These are phyloP conservation scores for Archilochus colubris DNA, from an alignment of 2,113 vertebrate genomes.

Conservation along the genomic window DNA sequence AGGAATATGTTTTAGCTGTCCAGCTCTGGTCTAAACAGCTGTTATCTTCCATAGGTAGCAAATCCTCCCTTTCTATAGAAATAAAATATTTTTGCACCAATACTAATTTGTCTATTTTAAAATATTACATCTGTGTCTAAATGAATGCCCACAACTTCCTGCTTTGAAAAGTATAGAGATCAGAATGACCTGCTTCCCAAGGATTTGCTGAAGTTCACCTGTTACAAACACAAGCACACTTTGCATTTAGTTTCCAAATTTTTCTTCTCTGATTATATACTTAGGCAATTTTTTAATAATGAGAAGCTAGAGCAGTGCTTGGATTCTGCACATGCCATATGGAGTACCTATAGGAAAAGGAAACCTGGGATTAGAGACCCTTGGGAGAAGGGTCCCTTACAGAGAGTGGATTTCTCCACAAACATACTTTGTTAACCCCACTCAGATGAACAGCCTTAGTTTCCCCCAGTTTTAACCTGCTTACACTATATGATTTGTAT, in stretches of 20 bases:
- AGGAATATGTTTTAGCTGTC: neutral
- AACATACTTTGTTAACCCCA: neutral
- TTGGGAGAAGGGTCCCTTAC: neutral
- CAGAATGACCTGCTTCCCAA: neutral
- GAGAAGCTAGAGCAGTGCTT: neutral
- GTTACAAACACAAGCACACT: neutral
- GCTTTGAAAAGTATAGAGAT: neutral
- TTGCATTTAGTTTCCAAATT: neutral
- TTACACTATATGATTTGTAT: neutral
- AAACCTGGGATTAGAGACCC: neutral
- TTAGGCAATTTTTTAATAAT: neutral
- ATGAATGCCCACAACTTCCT: neutral
- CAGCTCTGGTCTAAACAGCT: neutral
- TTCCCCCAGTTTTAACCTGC: neutral
- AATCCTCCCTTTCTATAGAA: neutral
- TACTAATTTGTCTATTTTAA: neutral
- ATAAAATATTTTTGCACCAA: neutral
- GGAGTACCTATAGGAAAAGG: neutral
- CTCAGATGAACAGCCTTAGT: neutral
- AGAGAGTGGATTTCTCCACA: neutral
- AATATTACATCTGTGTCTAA: neutral
- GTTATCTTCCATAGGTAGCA: neutral
- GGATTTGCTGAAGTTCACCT: neutral
- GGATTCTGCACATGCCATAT: neutral
- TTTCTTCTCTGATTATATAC: neutral